Evolutionary conservation across 2,797 vertebrate genomes (phyloP), one percentile per base, ranked within the genome.

Genomic region (Pseudopleuronectes americanus): DNA sequence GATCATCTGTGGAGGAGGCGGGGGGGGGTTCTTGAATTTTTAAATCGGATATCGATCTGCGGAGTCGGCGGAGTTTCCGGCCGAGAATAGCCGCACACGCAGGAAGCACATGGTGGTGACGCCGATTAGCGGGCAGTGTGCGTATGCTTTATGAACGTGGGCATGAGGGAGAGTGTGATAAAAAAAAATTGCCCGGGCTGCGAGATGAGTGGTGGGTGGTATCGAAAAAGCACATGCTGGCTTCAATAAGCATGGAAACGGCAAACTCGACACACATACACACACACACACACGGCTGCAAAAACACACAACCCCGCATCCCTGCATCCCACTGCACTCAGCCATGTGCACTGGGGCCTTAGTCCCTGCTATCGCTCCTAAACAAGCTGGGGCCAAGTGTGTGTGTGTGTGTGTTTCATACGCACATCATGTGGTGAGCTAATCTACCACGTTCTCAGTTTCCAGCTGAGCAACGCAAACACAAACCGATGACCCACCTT

Each of bases 191-290:
- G 66, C 61, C 48, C 8, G 21, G 26, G 69, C 31, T 61, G 65
- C 28, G 70, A 78, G 81, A 77, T 61, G 69, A 85, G 64, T 10
- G 0, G 81, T 88, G 80, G 83, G 85, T 85, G 84, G 78, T 67
- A 79, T 77, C 0, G 17, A 43, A 38, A 90, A 83, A 85, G 74
- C 81, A 80, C 83, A 81, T 73, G 73, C 60, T 84, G 81, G 58
- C 72, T 84, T 80, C 57, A 64, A 47, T 69, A 71, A 75, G 71
- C 57, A 63, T 67, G 52, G 24, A 78, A 77, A 69, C 43, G 2
- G 47, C 48, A 64, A 68, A 65, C 54, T 74, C 38, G 5, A 43
- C 17, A 6, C 19, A 54, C 16, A 57, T 17, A 38, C 28, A 68
- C 31, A 54, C 52, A 17, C 21, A 33, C 16, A 7, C 14, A 53